These are phyloP conservation scores for Hecatera dysodea DNA, from an alignment of 2,888 invertebrate genomes.

Conservation along the genomic window DNA sequence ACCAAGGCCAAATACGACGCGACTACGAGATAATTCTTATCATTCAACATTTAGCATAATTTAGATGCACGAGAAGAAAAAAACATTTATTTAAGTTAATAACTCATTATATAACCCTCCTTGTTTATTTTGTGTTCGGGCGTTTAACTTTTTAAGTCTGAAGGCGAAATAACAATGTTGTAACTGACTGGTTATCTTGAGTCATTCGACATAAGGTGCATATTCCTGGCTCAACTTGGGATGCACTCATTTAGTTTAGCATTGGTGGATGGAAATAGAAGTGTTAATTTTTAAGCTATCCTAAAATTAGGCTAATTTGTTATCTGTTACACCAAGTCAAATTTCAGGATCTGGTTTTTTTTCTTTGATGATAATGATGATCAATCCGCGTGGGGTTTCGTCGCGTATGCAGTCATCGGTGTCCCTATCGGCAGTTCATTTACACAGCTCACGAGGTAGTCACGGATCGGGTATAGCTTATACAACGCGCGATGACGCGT, in stretches of 20 bases:
- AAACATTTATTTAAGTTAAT: conserved; percentile 45
- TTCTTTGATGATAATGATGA: not conserved
- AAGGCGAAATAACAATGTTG: conserved; percentile 47
- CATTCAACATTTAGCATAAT: conserved; percentile 66
- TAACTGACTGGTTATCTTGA: conserved; percentile 52
- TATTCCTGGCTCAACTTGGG: not conserved
- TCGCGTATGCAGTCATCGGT: conserved; percentile 26
- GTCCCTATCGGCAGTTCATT: conserved; percentile 22
- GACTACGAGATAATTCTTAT: conserved; percentile 78
- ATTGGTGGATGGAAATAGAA: conserved; percentile 26
- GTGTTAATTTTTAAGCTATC: not conserved
- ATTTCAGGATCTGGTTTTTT: conserved; percentile 8
- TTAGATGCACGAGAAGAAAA: conserved; percentile 61
- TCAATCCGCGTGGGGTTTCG: conserved; percentile 12
- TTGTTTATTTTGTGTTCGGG: conserved; percentile 23
- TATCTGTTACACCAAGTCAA: not conserved
- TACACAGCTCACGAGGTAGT: conserved; percentile 58
- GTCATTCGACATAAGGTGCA: conserved; percentile 36
- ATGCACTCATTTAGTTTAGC: conserved; percentile 18
- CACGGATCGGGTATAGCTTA: conserved; percentile 68
- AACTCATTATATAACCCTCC: conserved; percentile 27
- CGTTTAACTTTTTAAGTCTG: conserved; percentile 39
- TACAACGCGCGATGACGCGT: conserved; percentile 83
- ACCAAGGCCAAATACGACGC: conserved; percentile 76
- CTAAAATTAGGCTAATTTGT: not conserved